phyloP scores from a whole-genome alignment of 1,140 invertebrate species.

The Andricus grossulariae region DNA sequence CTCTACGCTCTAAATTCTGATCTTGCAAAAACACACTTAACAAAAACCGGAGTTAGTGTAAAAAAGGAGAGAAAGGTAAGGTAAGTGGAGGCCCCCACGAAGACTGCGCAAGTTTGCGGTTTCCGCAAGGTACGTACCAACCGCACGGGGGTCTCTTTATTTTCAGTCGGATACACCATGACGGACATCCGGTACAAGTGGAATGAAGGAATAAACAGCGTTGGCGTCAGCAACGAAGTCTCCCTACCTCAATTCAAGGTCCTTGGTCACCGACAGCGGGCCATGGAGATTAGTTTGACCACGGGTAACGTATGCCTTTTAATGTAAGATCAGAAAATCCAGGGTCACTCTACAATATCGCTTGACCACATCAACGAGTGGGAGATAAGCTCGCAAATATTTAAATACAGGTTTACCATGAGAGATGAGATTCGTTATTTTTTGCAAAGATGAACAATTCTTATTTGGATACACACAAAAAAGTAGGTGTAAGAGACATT shows the following conservation, averaged over 20 bases:
- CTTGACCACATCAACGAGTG: neutral
- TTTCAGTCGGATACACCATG: constrained; percentile 97
- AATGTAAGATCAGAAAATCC: constrained; percentile 52
- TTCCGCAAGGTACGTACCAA: constrained; percentile 81
- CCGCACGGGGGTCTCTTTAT: constrained; percentile 82
- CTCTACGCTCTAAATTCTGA: constrained; percentile 5
- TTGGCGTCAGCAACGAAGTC: constrained; percentile 93
- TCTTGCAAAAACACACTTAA: constrained; percentile 31
- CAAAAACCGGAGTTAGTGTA: constrained; percentile 33
- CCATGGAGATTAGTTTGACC: constrained; percentile 93
- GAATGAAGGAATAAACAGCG: constrained; percentile 94
- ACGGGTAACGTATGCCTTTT: constrained; percentile 84
- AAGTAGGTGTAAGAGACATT: too few species aligned
- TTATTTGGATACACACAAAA: too few species aligned
- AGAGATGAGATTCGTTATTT: constrained; percentile 33
- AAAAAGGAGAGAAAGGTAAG: constrained; percentile 50
- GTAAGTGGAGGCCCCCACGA: constrained; percentile 76
- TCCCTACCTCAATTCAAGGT: constrained; percentile 97
- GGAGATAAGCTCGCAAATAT: neutral
- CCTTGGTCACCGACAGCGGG: constrained; percentile 90
- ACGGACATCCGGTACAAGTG: constrained; percentile 97
- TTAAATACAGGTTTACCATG: constrained; percentile 30
- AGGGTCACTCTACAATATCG: neutral
- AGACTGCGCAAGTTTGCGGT: constrained; percentile 60
- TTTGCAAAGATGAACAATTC: neutral